A percentile compares a stretch with the other conserved stretches of the same genome.
phyloP scores from a whole-genome alignment of 2,797 vertebrate genomes.

The Ataeniobius toweri region DNA sequence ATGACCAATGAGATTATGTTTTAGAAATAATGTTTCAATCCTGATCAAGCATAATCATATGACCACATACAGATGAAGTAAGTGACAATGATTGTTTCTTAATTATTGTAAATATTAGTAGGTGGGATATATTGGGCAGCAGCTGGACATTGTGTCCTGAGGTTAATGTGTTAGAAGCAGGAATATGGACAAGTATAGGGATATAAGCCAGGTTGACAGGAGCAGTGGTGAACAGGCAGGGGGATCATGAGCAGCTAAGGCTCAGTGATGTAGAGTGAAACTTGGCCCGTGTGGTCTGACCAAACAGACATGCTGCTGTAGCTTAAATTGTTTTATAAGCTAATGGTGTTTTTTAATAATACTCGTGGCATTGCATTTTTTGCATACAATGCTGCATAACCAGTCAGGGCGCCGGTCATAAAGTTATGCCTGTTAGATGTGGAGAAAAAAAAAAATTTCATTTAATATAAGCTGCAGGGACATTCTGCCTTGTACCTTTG shows the following conservation, averaged over 20 bases:
- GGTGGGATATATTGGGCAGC: background rate
- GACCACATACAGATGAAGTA: background rate
- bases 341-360: background rate
- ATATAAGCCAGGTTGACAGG: background rate
- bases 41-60: background rate
- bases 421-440: background rate
- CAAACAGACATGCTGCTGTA: background rate
- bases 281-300: background rate
- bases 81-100: background rate
- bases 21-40: background rate
- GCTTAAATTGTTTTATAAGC: background rate
- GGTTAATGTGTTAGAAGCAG: background rate
- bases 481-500: constrained; percentile 6
- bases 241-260: background rate
- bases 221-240: background rate
- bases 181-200: background rate
- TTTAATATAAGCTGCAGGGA: constrained; percentile 17
- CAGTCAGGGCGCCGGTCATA: background rate
- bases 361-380: background rate
- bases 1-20: background rate
- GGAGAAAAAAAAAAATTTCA: background rate
- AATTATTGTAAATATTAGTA: background rate
- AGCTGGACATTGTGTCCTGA: background rate
- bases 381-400: background rate
- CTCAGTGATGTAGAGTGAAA: background rate